A percentile compares a stretch with the other conserved stretches of the same genome.
Conservation (phyloP, 2,888 invertebrate genomes). For the Sinohyriopsis cumingii region DNA sequence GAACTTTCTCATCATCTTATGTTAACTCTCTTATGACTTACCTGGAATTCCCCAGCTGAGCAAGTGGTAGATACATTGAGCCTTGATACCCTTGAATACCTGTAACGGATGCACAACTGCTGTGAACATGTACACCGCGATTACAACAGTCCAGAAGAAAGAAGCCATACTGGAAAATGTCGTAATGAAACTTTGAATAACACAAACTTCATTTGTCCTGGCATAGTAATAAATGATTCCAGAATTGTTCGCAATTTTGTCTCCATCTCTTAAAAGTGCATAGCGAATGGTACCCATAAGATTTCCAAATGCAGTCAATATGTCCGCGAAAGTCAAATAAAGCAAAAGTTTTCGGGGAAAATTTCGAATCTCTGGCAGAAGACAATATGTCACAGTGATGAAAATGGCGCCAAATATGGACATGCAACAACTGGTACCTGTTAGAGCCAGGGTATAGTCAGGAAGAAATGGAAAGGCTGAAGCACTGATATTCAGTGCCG, state of each 20-base stretch:
- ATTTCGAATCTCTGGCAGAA: constrained; percentile 1
- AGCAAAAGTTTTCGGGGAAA: constrained; percentile 11
- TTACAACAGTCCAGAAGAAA: constrained; percentile 30
- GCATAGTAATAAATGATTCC: not conserved
- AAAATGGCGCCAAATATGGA: constrained; percentile 19
- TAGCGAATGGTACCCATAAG: constrained; percentile 15
- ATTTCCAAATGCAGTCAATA: constrained; percentile 10
- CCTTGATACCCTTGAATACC: not conserved
- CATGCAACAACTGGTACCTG: constrained; percentile 6
- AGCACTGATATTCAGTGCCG: too few species aligned
- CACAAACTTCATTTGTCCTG: constrained; percentile 17
- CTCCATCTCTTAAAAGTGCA: not conserved
- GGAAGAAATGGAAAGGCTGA: not conserved
- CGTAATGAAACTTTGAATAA: constrained; percentile 28
- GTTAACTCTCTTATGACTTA: constrained; percentile 5
- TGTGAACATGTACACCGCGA: constrained; percentile 23
- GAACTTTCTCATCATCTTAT: not conserved
- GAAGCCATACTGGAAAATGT: constrained; percentile 35
- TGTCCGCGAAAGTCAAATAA: constrained; percentile 18
- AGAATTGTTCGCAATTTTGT: too few species aligned
- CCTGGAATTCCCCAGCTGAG: constrained; percentile 19
- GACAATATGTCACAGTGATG: constrained; percentile 16
- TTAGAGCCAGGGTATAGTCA: constrained; percentile 1
- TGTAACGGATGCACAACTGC: constrained; percentile 8
- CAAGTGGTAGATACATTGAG: constrained; percentile 6